Evolutionary conservation across 2,888 invertebrate species (phyloP).

Genomic region (Drosophila anceps): DNA sequence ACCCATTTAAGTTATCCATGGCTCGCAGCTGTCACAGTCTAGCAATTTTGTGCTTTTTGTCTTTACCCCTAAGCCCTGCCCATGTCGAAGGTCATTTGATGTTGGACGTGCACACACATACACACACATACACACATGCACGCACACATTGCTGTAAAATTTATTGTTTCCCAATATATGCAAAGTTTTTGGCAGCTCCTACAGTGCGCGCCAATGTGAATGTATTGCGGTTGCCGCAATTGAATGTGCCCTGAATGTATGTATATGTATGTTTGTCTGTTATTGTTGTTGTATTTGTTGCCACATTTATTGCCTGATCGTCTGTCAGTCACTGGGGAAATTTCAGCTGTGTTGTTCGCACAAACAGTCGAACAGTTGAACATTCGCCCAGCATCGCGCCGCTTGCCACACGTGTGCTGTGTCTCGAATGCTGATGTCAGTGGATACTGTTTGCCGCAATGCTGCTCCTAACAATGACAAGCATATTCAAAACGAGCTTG

Average conservation of each 20-base stretch:
- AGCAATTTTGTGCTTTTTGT: constrained; percentile 77
- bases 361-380: constrained; percentile 32
- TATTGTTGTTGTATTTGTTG: constrained; percentile 32
- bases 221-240: constrained; percentile 73
- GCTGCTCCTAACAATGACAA: constrained; percentile 70
- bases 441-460: constrained; percentile 60
- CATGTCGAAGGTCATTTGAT: constrained; percentile 70
- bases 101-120: constrained; percentile 50
- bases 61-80: constrained; percentile 42
- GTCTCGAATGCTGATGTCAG: constrained; percentile 62
- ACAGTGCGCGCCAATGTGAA: constrained; percentile 40
- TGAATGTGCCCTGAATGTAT: constrained; percentile 52
- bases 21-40: constrained; percentile 81
- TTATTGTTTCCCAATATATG: constrained; percentile 81
- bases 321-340: constrained; percentile 79
- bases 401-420: constrained; percentile 51
- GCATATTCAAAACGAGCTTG: constrained; percentile 67
- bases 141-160: constrained; percentile 62
- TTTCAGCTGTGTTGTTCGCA: constrained; percentile 59
- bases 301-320: constrained; percentile 64
- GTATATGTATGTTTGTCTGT: not conserved
- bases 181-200: constrained; percentile 64
- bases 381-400: constrained; percentile 31
- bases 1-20: constrained; percentile 80
- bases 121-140: constrained; percentile 18